phyloP scores from a whole-genome alignment of 2,113 vertebrate species.

The Falco punctatus region DNA sequence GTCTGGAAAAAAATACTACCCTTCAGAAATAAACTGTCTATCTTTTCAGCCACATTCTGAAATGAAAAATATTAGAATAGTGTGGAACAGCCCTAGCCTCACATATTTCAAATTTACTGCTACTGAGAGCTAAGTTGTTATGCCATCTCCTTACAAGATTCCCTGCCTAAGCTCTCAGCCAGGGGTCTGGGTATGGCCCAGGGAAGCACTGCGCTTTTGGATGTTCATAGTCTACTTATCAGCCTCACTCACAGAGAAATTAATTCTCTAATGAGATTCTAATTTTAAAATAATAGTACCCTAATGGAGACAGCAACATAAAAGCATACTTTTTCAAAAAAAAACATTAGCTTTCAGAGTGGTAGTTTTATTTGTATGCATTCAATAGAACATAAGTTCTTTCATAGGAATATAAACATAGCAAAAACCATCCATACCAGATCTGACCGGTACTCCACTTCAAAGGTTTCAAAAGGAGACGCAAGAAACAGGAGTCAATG shows the following conservation, averaged over 20 bases:
- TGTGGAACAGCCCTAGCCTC: not conserved
- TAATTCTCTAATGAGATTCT: not conserved
- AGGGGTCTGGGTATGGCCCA: not conserved
- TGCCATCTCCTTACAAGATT: not conserved
- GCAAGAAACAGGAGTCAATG: not conserved
- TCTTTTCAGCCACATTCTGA: not conserved
- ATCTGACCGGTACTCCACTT: not conserved
- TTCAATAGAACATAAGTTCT: not conserved
- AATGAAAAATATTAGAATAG: not conserved
- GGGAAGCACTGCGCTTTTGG: not conserved
- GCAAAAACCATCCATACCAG: not conserved
- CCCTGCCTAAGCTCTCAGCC: not conserved
- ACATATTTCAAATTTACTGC: not conserved
- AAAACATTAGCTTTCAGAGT: not conserved
- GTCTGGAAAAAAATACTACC: not conserved
- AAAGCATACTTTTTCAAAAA: not conserved
- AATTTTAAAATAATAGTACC: not conserved
- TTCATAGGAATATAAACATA: not conserved
- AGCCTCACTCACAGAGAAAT: not conserved
- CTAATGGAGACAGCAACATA: not conserved
- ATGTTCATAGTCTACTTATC: not conserved
- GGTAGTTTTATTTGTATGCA: constrained; percentile 43
- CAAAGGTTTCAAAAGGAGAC: not conserved
- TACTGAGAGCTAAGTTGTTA: not conserved
- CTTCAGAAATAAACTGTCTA: not conserved